Base-by-base conservation (phyloP, 35 echinoderm and acorn worm species). In the Amphiura filiformis region DNA sequence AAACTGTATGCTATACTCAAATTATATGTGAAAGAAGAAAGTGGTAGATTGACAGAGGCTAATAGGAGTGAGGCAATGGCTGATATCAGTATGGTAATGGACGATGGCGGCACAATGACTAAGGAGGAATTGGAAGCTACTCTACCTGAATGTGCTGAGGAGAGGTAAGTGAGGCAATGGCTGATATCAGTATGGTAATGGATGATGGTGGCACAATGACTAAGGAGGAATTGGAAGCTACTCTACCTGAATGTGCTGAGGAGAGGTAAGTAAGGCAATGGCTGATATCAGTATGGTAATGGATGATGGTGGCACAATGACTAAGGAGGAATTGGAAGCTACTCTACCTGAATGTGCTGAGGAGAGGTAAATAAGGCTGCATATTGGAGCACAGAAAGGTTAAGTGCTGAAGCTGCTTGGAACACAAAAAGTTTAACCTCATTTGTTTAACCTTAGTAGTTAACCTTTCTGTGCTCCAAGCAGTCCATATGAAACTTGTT, bases 251-350 rank as follows among this genome's bases (percentile, higher is more conserved):
- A n/a, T 76, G 84, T 82, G 11, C 49, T 35, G 26, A 75, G 14
- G 76, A 85, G n/a, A 82, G 31, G 64, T 91, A 76, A 86, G 85
- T 80, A 13, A 44, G 0, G 56, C 33, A 20, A 76, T 85, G 31
- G 94, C 90, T 88, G 95, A 97, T 40, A 41, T 91, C 39, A 93
- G 91, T 31, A 90, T 88, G 52, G 95, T 86, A 39, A 70, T 84
- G 39, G 94, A 96, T 34, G 83, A 85, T 65, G 94, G 90, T 15
- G 87, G 84, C 35, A 81, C 86, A 26, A 89, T 96, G 90, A 92
- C 91, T 14, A 75, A 39, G 18, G 90, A 88, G 22, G 94, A 96
- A 23, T 78, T 96, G 28, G 87, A 96, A 65, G 79, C 65, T 0
- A 81, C 79, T 0, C 36, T 33, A 81, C 37, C 52, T 31, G 28